Evolutionary conservation across 2,888 invertebrate species (phyloP), one percentile per base, ranked within the genome.

Genomic region (Dysmachus trigonus): DNA sequence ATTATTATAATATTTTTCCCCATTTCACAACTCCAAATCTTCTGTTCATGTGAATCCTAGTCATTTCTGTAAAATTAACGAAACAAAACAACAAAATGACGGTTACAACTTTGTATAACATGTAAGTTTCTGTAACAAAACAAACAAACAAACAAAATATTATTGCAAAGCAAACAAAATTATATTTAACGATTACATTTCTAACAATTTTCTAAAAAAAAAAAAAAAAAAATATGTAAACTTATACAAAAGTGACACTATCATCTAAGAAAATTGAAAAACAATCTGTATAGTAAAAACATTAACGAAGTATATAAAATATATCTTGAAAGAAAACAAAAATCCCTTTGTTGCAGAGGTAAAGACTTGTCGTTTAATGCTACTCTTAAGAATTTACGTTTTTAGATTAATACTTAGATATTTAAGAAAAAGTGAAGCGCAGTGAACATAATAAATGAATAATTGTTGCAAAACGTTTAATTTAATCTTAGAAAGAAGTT

Each of bases 321-420:
- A 22, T 62, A 62, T 62, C 22, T 22, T 22, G 3, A 62, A 27
- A 62, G 10, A 10, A 53, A 47, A 53, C 81, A 53, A 81, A 30
- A 81, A 81, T 81, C 53, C 81, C 53, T 81, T 81, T 53, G 81
- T 62, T 81, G 62, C 81, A 81, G 81, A 81, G 81, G 81, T 62
- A 81, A 81, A 81, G 81, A 81, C 81, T 81, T 81, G 81, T 81
- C 81, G 81, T 53, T 62, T 81, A 33, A 33, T 47, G 51, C 81
- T 81, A 53, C 30, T 10, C 33, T 62, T 81, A 81, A 81, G 81
- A 10, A 81, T 22, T 30, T 33, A 35, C 10, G 38, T 76, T 18
- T 47, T 1, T 77, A 47, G 3, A 15, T 77, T n/a, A 41, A 41
- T 47, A 27, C 22, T 27, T 77, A 77, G 51, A 8, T 13, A 18